phyloP scores from a whole-genome alignment of 2,113 vertebrate genomes.

The Otolemur garnettii region DNA sequence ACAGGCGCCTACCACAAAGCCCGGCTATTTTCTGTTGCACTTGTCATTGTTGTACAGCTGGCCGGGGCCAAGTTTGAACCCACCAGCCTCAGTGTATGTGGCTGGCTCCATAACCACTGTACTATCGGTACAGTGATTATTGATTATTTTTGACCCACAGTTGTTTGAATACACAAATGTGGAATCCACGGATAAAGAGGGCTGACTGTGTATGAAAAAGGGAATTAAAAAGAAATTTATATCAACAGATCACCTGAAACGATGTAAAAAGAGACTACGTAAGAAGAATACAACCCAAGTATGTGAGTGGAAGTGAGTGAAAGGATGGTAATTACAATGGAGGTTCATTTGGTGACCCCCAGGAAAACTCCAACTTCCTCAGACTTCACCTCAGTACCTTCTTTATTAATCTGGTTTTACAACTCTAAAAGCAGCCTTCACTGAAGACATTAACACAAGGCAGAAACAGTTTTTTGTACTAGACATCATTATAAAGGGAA shows the following conservation, averaged over 20 bases:
- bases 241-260: not conserved
- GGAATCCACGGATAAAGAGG: not conserved
- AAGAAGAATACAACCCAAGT: not conserved
- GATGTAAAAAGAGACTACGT: not conserved
- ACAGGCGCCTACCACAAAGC: too few relatives aligned
- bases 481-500: not conserved
- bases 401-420: conserved; percentile 38
- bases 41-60: too few relatives aligned
- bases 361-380: not conserved
- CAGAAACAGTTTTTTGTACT: conserved; percentile 30
- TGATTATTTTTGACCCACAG: too few relatives aligned
- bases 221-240: conserved; percentile 49
- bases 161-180: too few relatives aligned
- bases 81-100: too few relatives aligned
- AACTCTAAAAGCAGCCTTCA: not conserved
- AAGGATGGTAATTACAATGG: not conserved
- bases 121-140: too few relatives aligned
- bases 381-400: not conserved
- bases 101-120: too few relatives aligned
- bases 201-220: not conserved
- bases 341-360: not conserved
- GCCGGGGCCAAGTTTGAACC: too few relatives aligned
- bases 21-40: too few relatives aligned
- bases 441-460: conserved; percentile 43
- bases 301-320: not conserved